Evolutionary conservation across 2,797 vertebrate species (phyloP).

Genomic region (Peromyscus melanophrys): DNA sequence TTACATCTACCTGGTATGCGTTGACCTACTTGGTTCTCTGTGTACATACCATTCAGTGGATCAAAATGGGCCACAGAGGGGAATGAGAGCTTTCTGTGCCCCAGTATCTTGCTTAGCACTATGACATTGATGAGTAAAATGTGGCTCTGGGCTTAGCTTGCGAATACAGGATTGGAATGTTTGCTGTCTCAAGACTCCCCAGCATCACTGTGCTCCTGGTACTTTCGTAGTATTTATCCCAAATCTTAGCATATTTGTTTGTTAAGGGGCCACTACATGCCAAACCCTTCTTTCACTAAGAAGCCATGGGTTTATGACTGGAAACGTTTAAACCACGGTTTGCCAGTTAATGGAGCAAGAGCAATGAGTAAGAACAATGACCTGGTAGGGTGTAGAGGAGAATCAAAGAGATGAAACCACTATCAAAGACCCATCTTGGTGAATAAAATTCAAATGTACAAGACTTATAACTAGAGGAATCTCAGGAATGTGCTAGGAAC

Average conservation of each 20-base stretch:
- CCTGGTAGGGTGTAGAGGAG: not conserved
- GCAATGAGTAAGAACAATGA: no score
- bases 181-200: not conserved
- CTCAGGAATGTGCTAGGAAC: not conserved
- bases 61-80: no score
- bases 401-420: not conserved
- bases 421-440: not conserved
- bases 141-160: not conserved
- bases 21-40: not conserved
- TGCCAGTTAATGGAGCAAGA: not conserved
- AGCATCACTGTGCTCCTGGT: not conserved
- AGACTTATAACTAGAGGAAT: not conserved
- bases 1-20: not conserved
- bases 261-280: not conserved
- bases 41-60: not conserved
- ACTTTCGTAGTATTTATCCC: not conserved
- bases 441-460: not conserved
- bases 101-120: not conserved
- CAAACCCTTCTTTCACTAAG: not conserved
- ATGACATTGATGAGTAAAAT: not conserved
- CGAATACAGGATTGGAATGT: not conserved
- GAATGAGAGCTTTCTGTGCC: not conserved
- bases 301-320: not conserved
- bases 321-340: no score
- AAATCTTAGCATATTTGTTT: no score